phyloP scores from a whole-genome alignment of 2,888 invertebrate species.

The Plutella xylostella region DNA sequence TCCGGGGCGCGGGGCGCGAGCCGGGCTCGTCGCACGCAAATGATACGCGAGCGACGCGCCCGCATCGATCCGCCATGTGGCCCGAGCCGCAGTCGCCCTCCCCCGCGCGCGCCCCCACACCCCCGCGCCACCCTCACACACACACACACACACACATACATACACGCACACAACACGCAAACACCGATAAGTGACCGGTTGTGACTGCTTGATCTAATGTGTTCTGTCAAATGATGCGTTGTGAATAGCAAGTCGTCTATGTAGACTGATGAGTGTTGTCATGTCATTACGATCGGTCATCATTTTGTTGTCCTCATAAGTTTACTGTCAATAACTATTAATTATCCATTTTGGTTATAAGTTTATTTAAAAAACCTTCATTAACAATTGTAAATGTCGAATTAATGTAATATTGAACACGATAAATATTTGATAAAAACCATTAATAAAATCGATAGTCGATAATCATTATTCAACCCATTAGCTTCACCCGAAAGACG shows the following conservation, averaged over 20 bases:
- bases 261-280: conserved; percentile 6
- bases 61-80: conserved; percentile 58
- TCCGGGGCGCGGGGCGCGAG: conserved; percentile 30
- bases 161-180: too few species aligned
- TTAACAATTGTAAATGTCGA: too few species aligned
- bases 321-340: too few species aligned
- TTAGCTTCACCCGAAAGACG: too few species aligned
- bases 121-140: conserved; percentile 36
- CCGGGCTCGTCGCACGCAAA: conserved; percentile 53
- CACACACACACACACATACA: conserved; percentile 32
- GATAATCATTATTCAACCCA: too few species aligned
- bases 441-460: too few species aligned
- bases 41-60: conserved; percentile 54
- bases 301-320: too few species aligned
- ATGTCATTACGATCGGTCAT: neutral
- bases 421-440: too few species aligned
- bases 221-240: conserved; percentile 63
- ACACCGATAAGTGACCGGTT: conserved; percentile 17
- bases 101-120: conserved; percentile 28
- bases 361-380: too few species aligned
- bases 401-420: too few species aligned
- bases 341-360: too few species aligned
- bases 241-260: conserved; percentile 42
- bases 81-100: conserved; percentile 16
- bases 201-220: conserved; percentile 38